Evolutionary conservation across 2,797 vertebrate species (phyloP).

Genomic region (Crocidura indochinensis): DNA sequence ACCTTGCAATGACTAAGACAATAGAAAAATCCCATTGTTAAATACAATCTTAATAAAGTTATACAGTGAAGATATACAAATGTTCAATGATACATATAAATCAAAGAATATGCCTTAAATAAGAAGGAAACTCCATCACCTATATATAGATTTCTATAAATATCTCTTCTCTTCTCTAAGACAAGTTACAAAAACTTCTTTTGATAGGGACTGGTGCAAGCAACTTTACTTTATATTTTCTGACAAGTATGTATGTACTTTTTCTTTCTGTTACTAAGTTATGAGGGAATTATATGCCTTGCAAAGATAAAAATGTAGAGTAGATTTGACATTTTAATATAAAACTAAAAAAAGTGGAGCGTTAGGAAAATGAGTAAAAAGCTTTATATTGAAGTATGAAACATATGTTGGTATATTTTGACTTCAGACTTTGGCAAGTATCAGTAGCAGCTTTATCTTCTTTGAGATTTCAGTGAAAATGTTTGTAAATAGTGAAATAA

Average conservation of each 20-base stretch:
- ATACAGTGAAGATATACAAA: background rate
- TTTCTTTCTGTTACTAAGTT: background rate
- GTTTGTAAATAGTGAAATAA: conserved; percentile 32
- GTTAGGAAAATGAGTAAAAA: conserved; percentile 41
- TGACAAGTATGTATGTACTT: conserved; percentile 40
- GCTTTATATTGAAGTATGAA: background rate
- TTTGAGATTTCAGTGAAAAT: conserved; percentile 67
- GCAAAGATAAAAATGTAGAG: conserved; percentile 50
- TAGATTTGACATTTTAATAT: conserved; percentile 42
- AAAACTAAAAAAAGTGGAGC: conserved; percentile 49
- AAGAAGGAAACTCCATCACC: background rate
- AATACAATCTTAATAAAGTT: background rate
- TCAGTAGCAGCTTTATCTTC: conserved; percentile 31
- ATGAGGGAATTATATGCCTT: conserved; percentile 42
- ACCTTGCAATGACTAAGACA: background rate
- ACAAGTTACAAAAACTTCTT: background rate
- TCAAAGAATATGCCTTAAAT: background rate
- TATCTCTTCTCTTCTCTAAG: background rate
- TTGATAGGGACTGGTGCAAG: background rate
- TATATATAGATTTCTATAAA: background rate
- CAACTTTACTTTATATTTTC: conserved; percentile 57
- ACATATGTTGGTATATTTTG: conserved; percentile 18
- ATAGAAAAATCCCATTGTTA: background rate
- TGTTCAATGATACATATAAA: background rate
- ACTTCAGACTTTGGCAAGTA: conserved; percentile 49